Base-by-base conservation (phyloP, 2,113 vertebrate species). In the Formicarius rufipectus region DNA sequence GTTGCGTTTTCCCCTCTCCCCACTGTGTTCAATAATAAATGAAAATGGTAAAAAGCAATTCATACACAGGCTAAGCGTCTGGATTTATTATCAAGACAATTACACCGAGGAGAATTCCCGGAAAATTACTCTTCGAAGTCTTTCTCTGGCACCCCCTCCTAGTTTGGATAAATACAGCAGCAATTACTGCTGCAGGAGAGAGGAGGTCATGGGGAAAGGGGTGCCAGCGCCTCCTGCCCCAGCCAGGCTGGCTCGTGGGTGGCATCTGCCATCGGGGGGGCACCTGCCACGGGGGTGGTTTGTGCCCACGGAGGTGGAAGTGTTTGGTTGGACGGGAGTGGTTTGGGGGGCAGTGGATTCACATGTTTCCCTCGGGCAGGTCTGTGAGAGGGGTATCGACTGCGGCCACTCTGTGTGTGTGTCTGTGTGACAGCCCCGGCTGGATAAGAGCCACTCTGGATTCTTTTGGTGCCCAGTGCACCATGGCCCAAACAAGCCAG, bases 71-170 rank as follows among this genome's bases (percentile, higher is more conserved):
- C 84, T 66, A 94, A 91, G 92, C 76, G 62, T 50, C 67, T 92
- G 91, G 92, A 92, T 94, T 97, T 95, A 95, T 92, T 93, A 84
- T 47, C 78, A 84, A 96, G 95, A 87, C 96, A 92, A 96, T 97
- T 93, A 93, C 95, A 79, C 55, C 40, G 33, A 91, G 80, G 78
- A 94, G 95, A 93, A 83, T 49, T 75, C 83, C 94, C 73, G 96
- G 94, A 96, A 90, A 97, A 82, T 96, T 93, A 91, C 67, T 96
- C 96, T 84, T 94, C 80, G 8, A 94, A 96, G 93, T 95, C 95
- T 93, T 94, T 96, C 95, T 94, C 87, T 93, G 92, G 93, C 95
- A 96, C 94, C 93, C 95, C 96, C 95, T 93, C 93, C 95, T 33
- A 87, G 82, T 93, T 95, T 91, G 95, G 94, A 95, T 94, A 97